Base-by-base conservation (phyloP, 2,113 vertebrate species). In the Hepsetus odoe region DNA sequence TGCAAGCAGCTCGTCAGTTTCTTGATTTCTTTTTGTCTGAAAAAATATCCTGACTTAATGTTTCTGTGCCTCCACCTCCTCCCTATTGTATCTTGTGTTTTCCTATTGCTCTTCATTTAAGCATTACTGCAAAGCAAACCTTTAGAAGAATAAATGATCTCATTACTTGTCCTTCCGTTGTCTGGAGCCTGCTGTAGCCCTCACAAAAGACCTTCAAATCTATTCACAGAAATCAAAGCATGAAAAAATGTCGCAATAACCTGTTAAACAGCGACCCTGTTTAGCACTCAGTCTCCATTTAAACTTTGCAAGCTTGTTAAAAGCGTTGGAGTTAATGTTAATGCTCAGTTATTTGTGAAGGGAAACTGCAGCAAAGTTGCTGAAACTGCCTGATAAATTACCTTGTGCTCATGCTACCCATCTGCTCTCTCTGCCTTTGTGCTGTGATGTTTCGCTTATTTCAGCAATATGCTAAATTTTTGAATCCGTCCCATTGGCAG, bases 381-480 rank as follows among this genome's bases (percentile, higher is more conserved):
- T 80, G 82, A 84, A 89, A 82, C 83, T 88, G 88, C 87, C 87
- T 90, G 90, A 83, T 79, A 53, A 71, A 85, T 78, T 83, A 82
- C 75, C 86, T 80, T 82, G 83, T 77, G 83, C 81, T 87, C 87
- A 78, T 88, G 88, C 84, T 88, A 78, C 84, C 91, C 89, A 86
- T 91, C 89, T 90, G 87, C 85, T 65, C 20, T 61, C 24, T 18
- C 30, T 18, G 44, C 8, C 14, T 49, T 51, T 18, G 42, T 82
- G 73, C 44, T 44, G 65, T 42, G 32, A 53, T 55, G n/a, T 80
- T 79, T 81, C 76, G 83, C 85, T 86, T 85, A 65, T 83, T 88
- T 88, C 73, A 84, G 85, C 79, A 72, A 76, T 74, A 77, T 83
- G 69, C 56, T 73, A 75, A 72, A 86, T 49, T 56, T 75, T 59